Base-by-base conservation (phyloP, 2,888 invertebrate genomes). In the Ornithoptera priamus region DNA sequence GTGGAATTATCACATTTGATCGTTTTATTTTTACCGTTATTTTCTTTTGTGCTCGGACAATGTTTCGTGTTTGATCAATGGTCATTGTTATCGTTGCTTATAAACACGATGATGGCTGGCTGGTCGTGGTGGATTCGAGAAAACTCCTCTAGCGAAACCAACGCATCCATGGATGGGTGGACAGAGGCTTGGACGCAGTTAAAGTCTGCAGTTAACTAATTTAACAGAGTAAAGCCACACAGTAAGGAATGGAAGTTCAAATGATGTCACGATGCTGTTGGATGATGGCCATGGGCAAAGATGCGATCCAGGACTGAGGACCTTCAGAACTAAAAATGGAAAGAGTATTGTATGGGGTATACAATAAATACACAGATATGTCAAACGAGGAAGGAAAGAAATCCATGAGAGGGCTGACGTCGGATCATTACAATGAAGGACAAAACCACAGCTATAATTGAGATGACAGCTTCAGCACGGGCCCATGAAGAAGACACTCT, bases 61-160 rank as follows among this genome's bases (percentile, higher is more conserved):
- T 65, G 74, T 77, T 77, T 78, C 74, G 77, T 77, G 71, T 67
- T 80, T 85, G 85, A 82, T 80, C 71, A 76, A 81, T 78, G 77
- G 80, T 81, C 75, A 75, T 78, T 76, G 87, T 84, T 86, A 76
- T 86, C 84, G 83, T 87, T 88, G 87, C 85, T 88, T 86, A 78
- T 73, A 68, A 73, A 63, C 59, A 66, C 46, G 17, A 61, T 24
- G 62, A 62, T 63, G 18, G 50, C 50, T 36, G 56, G 62, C 42
- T 30, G 17, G 20, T 62, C 53, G 50, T 50, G 36, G 61, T 53
- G 57, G 57, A 57, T 36, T 64, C 39, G 58, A 17, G 61, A 22
- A 30, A 22, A 53, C 36, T 42, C 61, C 36, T 42, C 61, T 36
- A 65, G 24, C 50, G 46, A 30, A 57, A 64, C 56, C 53, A 24